A percentile compares a stretch with the other conserved stretches of the same genome.
These are phyloP conservation scores for Vanessa tameamea DNA, from an alignment of 1,140 invertebrate genomes.

Conservation along the genomic window DNA sequence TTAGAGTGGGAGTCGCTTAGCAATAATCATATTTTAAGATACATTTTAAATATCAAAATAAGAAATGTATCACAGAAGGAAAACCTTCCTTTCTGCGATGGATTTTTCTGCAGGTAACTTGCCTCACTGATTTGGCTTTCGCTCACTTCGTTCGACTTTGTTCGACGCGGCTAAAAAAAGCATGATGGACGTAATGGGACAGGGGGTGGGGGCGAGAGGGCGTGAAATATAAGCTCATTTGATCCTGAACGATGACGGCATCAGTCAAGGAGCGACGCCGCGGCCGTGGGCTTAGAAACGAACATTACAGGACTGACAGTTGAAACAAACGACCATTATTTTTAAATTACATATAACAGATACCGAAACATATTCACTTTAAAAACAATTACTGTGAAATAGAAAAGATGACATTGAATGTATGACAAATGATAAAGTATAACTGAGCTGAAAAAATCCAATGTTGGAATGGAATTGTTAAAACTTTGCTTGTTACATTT, in stretches of 20 bases:
- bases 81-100: background rate
- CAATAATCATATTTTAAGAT: too few species aligned
- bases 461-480: background rate
- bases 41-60: too few species aligned
- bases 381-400: too few species aligned
- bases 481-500: constrained; percentile 7
- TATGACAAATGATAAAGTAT: too few species aligned
- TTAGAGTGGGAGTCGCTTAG: too few species aligned
- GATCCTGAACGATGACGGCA: constrained; percentile 2
- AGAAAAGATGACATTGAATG: too few species aligned
- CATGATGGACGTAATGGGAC: background rate
- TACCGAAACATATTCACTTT: too few species aligned
- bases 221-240: background rate
- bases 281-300: background rate
- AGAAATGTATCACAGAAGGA: too few species aligned
- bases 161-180: background rate
- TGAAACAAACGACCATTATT: background rate
- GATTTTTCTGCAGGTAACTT: background rate
- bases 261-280: background rate
- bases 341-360: background rate
- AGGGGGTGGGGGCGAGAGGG: background rate
- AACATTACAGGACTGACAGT: background rate
- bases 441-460: background rate
- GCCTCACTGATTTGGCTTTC: background rate
- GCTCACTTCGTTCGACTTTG: background rate